Percentiles rank a stretch among this genome's conserved stretches.
phyloP scores from a whole-genome alignment of 2,113 vertebrate species.

The Oncorhynchus kisutch region DNA sequence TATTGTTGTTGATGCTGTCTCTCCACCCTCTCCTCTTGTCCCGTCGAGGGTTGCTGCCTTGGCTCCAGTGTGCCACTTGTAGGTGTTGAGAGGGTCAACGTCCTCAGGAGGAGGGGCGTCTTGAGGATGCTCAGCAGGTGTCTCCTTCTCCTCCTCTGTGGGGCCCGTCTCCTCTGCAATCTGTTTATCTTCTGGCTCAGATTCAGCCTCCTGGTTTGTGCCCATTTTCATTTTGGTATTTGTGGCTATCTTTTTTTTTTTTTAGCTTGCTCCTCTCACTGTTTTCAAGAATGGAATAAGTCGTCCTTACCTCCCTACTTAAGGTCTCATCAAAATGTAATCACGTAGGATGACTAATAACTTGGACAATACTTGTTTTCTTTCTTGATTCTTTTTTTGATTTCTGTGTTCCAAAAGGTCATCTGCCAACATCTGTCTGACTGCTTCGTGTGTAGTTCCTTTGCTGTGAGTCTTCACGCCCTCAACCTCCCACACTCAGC shows the following conservation, averaged over 20 bases:
- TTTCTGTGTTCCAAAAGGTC: constrained; percentile 62
- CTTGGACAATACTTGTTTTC: too few species aligned
- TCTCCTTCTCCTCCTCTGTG: constrained; percentile 47
- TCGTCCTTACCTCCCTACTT: neutral
- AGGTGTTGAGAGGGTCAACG: constrained; percentile 62
- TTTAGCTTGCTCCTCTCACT: neutral
- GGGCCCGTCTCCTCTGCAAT: constrained; percentile 42
- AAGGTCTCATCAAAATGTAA: constrained; percentile 4
- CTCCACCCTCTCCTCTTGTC: constrained; percentile 39
- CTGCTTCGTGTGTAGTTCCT: constrained; percentile 37
- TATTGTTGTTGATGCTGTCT: constrained; percentile 24
- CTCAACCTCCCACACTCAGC: constrained; percentile 23
- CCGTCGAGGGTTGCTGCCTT: constrained; percentile 44
- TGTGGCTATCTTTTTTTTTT: neutral
- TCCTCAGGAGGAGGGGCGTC: constrained; percentile 42
- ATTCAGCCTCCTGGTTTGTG: constrained; percentile 60
- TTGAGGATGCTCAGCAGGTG: constrained; percentile 27
- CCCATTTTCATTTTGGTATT: constrained; percentile 70
- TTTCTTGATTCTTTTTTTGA: constrained; percentile 28
- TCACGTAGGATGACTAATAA: neutral
- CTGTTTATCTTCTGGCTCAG: constrained; percentile 49
- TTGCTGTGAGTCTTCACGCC: constrained; percentile 16
- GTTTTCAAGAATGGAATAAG: constrained; percentile 4
- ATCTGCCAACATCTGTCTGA: constrained; percentile 22
- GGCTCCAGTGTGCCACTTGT: constrained; percentile 75